Evolutionary conservation across 2,797 vertebrate species (phyloP), one percentile per base, ranked within the genome.

Genomic region (Hephaestus fuliginosus): DNA sequence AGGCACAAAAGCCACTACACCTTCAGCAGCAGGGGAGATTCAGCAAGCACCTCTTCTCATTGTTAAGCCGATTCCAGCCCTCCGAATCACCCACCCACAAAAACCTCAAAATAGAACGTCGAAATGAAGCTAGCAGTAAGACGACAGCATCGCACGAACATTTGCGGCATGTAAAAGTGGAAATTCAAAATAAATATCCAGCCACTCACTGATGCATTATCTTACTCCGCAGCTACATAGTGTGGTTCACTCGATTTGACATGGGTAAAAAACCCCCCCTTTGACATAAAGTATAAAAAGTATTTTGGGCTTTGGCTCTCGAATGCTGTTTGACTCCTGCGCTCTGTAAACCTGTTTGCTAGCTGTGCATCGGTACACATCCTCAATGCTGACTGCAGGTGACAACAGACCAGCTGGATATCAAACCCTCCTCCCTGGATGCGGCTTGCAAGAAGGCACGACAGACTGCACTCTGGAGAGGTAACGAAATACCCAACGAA

Each of bases 341-440:
- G 66, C 41, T 36, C 46, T 39, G 4, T 66, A 64, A 56, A 55
- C 5, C 25, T 33, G 18, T 3, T 33, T 64, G 22, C 60, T 73
- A 44, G 39, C n/a, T 70, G 13, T 5, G 14, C 18, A 56, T 4
- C 3, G 1, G 2, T 7, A 18, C 46, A 28, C 17, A 63, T 70
- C 18, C 39, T 30, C 14, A 60, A 25, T n/a, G 15, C 30, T 64
- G 43, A 60, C 48, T 13, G 48, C 53, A 46, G 33, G 36, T 22
- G 44, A 46, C 55, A 79, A 15, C 44, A 46, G 52, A 64, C 9
- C 58, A 64, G 65, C 49, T 65, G 43, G 36, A 62, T 33, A 43
- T 71, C 33, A 57, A 51, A 36, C n/a, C 46, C 17, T 57, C 14
- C 71, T 18, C 14, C 28, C 3, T 20, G 3, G 52, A 60, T 25